These are phyloP conservation scores for Achatina immaculata DNA, from an alignment of 1,140 invertebrate species.

Conservation along the genomic window DNA sequence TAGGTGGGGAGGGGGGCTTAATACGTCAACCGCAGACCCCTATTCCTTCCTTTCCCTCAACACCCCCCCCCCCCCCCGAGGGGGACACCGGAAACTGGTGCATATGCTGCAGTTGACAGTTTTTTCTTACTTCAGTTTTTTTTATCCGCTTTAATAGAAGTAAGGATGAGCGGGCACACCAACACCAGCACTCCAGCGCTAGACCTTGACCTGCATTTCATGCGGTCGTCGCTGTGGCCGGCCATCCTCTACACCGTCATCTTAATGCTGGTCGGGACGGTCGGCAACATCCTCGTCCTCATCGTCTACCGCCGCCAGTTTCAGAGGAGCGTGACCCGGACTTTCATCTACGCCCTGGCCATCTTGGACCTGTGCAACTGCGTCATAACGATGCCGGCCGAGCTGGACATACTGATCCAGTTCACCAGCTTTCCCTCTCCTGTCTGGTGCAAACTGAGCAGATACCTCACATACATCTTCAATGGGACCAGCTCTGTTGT, in stretches of 20 bases:
- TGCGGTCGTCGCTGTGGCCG: slow-evolving; percentile 38
- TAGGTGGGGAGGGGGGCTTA: too few species aligned
- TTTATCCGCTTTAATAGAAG: too few species aligned
- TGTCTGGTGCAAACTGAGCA: slow-evolving; percentile 53
- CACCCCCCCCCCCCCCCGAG: too few species aligned
- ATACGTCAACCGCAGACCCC: too few species aligned
- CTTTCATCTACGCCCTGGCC: slow-evolving; percentile 59
- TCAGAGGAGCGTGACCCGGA: slow-evolving; percentile 55
- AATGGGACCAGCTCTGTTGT: slow-evolving; percentile 50
- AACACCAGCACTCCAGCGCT: background rate
- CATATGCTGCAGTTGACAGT: too few species aligned
- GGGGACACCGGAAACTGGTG: too few species aligned
- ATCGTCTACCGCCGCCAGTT: slow-evolving; percentile 54
- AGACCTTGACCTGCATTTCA: background rate
- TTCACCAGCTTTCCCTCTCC: slow-evolving; percentile 54
- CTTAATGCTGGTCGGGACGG: slow-evolving; percentile 48
- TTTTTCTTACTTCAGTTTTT: too few species aligned
- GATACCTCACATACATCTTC: slow-evolving; percentile 57
- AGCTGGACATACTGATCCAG: slow-evolving; percentile 49
- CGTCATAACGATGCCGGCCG: slow-evolving; percentile 56
- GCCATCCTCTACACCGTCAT: slow-evolving; percentile 47
- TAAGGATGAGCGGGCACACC: background rate
- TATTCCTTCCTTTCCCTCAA: background rate
- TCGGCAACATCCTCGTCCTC: slow-evolving; percentile 59
- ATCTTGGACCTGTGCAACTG: slow-evolving; percentile 58